Conservation (phyloP, 2,113 vertebrate species). For the Tamias sibiricus region DNA sequence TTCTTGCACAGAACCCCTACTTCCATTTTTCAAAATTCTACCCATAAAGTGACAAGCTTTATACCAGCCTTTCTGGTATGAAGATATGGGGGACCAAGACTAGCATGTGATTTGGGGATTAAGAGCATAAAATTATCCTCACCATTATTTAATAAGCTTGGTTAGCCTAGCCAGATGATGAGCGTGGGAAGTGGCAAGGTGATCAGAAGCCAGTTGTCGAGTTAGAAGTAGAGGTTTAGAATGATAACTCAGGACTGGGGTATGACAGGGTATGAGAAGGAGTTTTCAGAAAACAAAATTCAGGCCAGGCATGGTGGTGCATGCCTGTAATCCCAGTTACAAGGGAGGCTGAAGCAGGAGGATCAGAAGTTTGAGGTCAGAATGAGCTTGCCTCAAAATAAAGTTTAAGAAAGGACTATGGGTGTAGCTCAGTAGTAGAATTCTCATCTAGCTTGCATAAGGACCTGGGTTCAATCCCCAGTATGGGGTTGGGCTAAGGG, state of each 20-base stretch:
- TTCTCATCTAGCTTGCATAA: background rate
- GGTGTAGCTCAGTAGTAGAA: background rate
- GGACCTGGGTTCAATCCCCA: background rate
- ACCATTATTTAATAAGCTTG: background rate
- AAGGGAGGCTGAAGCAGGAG: background rate
- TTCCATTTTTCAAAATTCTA: constrained; percentile 13
- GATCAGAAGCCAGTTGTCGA: background rate
- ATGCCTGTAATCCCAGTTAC: background rate
- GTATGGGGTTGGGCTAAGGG: no score
- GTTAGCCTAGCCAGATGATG: background rate
- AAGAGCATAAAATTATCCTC: background rate
- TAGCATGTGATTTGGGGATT: background rate
- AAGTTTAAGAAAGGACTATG: background rate
- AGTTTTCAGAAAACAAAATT: background rate
- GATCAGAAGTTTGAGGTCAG: background rate
- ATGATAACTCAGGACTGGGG: background rate
- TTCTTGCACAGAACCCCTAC: background rate
- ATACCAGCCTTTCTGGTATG: background rate
- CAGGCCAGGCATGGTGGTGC: background rate
- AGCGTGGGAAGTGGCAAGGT: background rate
- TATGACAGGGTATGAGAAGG: background rate
- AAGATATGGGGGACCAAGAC: background rate
- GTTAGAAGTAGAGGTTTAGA: background rate
- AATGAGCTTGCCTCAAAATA: background rate
- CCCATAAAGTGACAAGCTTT: background rate